These are phyloP conservation scores for Petrocephalus zakoni DNA, from an alignment of 2,113 vertebrate genomes.

Conservation along the genomic window DNA sequence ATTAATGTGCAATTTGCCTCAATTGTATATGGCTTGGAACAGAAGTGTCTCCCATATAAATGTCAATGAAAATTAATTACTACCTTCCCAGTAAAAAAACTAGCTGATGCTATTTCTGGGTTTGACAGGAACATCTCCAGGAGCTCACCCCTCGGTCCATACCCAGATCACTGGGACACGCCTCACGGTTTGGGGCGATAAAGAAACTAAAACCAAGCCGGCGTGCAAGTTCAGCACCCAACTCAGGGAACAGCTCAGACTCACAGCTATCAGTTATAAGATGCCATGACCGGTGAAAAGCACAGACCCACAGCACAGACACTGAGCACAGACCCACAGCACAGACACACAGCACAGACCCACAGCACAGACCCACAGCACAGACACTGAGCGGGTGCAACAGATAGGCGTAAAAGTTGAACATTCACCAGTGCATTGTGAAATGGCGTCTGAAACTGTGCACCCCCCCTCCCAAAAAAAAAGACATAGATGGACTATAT, in stretches of 20 bases:
- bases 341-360: too few relatives aligned
- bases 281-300: neutral
- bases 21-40: neutral
- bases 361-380: neutral
- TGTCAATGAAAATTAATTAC: neutral
- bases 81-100: neutral
- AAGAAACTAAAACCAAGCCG: neutral
- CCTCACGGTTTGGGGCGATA: neutral
- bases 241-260: neutral
- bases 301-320: neutral
- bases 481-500: neutral
- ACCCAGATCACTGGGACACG: neutral
- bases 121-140: neutral
- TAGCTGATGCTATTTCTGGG: neutral
- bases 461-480: neutral
- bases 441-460: neutral
- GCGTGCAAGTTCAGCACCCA: neutral
- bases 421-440: neutral
- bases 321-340: neutral
- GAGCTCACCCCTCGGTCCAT: neutral
- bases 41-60: neutral
- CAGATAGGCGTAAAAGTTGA: too few relatives aligned
- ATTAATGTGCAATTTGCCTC: neutral
- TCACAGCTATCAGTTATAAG: neutral
- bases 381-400: too few relatives aligned